phyloP scores from a whole-genome alignment of 2,113 vertebrate species.

The Brachionichthys hirsutus region DNA sequence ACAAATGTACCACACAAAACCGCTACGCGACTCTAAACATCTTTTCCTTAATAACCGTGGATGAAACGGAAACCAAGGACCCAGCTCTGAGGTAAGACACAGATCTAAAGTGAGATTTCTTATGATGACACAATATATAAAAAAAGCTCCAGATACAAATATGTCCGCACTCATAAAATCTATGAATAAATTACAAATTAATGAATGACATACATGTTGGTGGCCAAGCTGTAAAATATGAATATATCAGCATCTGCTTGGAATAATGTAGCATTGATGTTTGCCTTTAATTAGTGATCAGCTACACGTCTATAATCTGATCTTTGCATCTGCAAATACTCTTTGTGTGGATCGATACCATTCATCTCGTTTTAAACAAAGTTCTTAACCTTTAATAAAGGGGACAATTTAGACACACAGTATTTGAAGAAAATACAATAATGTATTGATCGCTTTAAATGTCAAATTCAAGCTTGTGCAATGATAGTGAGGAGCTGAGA shows the following conservation, averaged over 20 bases:
- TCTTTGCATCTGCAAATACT: no score
- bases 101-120: slow-evolving; percentile 5
- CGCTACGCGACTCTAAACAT: slow-evolving; percentile 40
- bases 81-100: slow-evolving; percentile 24
- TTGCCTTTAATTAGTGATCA: not conserved
- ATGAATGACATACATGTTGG: not conserved
- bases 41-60: slow-evolving; percentile 53
- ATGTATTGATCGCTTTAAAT: slow-evolving; percentile 33
- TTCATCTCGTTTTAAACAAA: not conserved
- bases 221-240: not conserved
- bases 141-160: slow-evolving; percentile 16
- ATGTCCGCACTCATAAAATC: slow-evolving; percentile 4
- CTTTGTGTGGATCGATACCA: not conserved
- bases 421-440: not conserved
- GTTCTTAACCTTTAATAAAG: slow-evolving; percentile 17
- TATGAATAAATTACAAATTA: not conserved
- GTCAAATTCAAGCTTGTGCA: slow-evolving; percentile 8
- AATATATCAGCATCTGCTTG: not conserved
- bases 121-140: slow-evolving; percentile 1
- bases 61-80: slow-evolving; percentile 37
- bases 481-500: not conserved
- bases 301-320: not conserved
- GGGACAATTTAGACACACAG: slow-evolving; percentile 4
- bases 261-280: not conserved
- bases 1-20: slow-evolving; percentile 45